Evolutionary conservation across 2,113 vertebrate genomes (phyloP), one percentile per base, ranked within the genome.

Genomic region (Hylia prasina): DNA sequence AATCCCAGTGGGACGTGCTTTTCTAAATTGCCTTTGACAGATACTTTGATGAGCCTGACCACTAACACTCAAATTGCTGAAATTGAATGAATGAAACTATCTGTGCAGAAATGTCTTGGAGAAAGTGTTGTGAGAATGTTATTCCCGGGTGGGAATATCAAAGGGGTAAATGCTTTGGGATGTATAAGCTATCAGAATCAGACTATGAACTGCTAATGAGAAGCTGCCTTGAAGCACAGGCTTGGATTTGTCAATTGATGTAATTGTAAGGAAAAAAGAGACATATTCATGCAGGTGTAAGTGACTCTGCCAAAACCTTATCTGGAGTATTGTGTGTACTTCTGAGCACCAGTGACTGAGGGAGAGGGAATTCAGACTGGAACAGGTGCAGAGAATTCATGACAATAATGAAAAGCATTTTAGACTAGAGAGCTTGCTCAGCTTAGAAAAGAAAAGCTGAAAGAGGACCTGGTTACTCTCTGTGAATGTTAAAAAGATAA

Each of bases 301-400:
- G 23, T 63, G 54, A 80, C 75, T 94, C 61, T 93, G 86, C 72
- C 86, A 94, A 95, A 95, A 81, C 53, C 37, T 58, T 50, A n/a
- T 84, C 60, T 92, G 53, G 37, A 79, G 53, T 89, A 85, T 51
- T 92, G 63, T 35, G 24, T 37, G 42, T 4, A 2, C 50, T 80
- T 92, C 48, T 63, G 64, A 93, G 35, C 42, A 51, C 83, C 80
- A 28, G 1, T 83, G 71, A 23, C 30, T 54, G 72, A 82, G 40
- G 27, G n/a, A 83, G 56, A 73, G 63, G 64, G 79, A 76, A 81
- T 91, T 94, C 86, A 96, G 60, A 13, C 51, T 56, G 48, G 69
- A 94, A 75, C 93, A 97, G 93, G 89, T 96, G 94, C 76, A 45
- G 80, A 51, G 56, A 81, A 87, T 30, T 40, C 56, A 72, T 77